Evolutionary conservation across 2,888 invertebrate species (phyloP).

Genomic region (Apantesis nais): DNA sequence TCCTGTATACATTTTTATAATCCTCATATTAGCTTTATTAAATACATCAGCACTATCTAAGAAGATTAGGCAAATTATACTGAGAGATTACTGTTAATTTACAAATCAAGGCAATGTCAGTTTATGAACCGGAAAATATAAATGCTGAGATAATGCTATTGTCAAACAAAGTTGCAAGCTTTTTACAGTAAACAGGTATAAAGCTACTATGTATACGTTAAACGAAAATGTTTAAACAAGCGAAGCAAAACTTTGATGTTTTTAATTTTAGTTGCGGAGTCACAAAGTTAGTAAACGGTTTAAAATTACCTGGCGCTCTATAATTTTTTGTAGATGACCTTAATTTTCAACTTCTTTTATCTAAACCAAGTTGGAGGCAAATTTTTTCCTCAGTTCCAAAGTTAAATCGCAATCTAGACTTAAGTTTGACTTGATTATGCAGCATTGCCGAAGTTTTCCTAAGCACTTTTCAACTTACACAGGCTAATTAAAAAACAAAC

Average conservation of each 20-base stretch:
- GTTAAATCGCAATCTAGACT: background rate
- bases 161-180: background rate
- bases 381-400: background rate
- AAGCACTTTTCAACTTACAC: slow-evolving; percentile 38
- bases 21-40: background rate
- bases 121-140: slow-evolving; percentile 39
- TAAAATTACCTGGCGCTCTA: slow-evolving; percentile 3
- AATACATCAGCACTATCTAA: background rate
- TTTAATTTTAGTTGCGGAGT: slow-evolving; percentile 12
- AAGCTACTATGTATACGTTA: background rate
- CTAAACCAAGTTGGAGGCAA: background rate
- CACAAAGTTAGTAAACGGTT: slow-evolving; percentile 7
- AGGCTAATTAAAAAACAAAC: slow-evolving; percentile 18
- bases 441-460: slow-evolving; percentile 36
- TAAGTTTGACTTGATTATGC: slow-evolving; percentile 28
- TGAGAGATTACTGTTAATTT: background rate
- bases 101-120: slow-evolving; percentile 20
- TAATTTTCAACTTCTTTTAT: slow-evolving; percentile 10
- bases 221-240: background rate
- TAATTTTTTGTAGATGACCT: slow-evolving; percentile 13
- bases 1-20: background rate
- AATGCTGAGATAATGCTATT: background rate
- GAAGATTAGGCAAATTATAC: background rate
- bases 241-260: slow-evolving; percentile 6
- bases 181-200: background rate